Base-by-base conservation (phyloP, 2,888 invertebrate genomes). In the Drosophila monieri region DNA sequence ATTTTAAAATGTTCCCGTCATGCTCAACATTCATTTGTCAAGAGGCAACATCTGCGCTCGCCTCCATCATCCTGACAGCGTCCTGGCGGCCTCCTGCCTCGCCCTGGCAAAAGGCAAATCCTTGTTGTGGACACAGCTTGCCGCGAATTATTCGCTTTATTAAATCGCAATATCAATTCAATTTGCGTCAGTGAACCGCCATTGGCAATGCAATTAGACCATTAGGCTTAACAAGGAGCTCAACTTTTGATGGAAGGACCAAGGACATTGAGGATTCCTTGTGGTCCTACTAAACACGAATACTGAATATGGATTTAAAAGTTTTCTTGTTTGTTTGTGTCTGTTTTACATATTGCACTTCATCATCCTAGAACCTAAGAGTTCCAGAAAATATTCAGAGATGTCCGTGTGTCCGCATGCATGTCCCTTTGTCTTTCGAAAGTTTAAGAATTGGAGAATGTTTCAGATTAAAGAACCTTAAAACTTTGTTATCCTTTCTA, bases 21-120 rank as follows among this genome's bases (percentile, higher is more conserved):
- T 76, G 77, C 73, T 74, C 74, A 56, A 77, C 76, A 85, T 79
- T 74, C 88, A 79, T 87, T 80, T 85, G 79, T 88, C 85, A 88
- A 68, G 77, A 60, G 67, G 66, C 78, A 88, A 75, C 84, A 88
- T 67, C 77, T 83, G 86, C 54, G 56, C 35, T 41, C 48, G 41
- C 43, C 75, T 74, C 76, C 35, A 54, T 56, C 47, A 35, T 41
- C 32, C 51, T 15, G 21, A 27, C 49, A 49, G 35, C 39, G 14
- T 15, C 39, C 10, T 10, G 15, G 6, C 37, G 37, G 14, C 37
- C 37, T 4, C 15, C 32, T 32, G 14, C 6, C 6, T n/a, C 37
- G 39, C 3, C 39, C 39, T 46, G 39, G 35, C 43, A 49, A 65
- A 65, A 67, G 60, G 56, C 46, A 56, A 67, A 80, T 79, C 66